Conservation (phyloP, 2,797 vertebrate genomes). For the Crypturellus tataupa region DNA sequence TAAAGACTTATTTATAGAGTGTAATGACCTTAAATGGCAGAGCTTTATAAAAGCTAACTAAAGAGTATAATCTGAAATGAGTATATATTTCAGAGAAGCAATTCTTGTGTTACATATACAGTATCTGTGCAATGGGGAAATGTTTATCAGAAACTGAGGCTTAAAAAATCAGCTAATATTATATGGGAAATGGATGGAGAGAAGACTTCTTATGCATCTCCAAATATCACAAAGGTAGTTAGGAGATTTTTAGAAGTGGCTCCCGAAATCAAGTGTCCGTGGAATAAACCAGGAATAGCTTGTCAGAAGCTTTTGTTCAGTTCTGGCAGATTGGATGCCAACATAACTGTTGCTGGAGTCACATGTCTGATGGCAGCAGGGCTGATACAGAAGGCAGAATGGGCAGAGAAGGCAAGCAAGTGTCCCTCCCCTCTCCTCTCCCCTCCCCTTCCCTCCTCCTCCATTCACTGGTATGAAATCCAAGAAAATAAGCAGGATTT, state of each 20-base stretch:
- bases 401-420: background rate
- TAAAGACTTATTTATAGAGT: background rate
- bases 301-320: background rate
- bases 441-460: background rate
- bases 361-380: background rate
- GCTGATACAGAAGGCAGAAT: background rate
- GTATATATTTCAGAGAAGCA: background rate
- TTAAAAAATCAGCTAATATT: background rate
- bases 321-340: background rate
- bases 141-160: background rate
- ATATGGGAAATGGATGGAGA: background rate
- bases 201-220: background rate
- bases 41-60: background rate
- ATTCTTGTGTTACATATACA: background rate
- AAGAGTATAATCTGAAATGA: background rate
- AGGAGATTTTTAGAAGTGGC: background rate
- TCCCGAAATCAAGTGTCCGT: background rate
- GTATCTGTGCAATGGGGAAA: background rate
- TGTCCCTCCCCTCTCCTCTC: background rate
- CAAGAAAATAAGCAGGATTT: conserved; percentile 5
- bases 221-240: background rate
- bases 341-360: background rate
- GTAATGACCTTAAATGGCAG: background rate
- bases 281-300: background rate
- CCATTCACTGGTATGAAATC: background rate